Evolutionary conservation across 2,888 invertebrate genomes (phyloP).

Genomic region (Trachelus stipa): DNA sequence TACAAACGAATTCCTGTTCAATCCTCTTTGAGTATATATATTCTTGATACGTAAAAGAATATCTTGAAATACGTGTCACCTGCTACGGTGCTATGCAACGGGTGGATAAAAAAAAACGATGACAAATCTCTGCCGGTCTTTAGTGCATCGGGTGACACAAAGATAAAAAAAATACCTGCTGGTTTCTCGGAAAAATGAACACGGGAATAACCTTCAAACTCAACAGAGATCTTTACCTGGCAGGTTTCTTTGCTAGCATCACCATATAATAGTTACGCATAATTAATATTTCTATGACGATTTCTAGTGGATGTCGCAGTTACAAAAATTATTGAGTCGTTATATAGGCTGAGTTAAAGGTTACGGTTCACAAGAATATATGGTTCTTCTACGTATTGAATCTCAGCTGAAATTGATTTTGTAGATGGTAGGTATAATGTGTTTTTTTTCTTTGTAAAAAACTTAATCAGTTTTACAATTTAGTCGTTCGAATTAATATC

Average conservation of each 20-base stretch:
- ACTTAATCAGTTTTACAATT: too few species aligned
- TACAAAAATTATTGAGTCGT: conserved; percentile 32
- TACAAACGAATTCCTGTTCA: too few species aligned
- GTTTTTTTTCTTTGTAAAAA: too few species aligned
- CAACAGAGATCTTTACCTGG: conserved; percentile 51
- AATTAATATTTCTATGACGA: conserved; percentile 40
- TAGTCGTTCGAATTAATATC: too few species aligned
- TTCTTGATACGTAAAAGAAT: neutral
- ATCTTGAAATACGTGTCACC: conserved; percentile 18
- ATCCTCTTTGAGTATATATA: too few species aligned
- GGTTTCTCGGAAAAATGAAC: conserved; percentile 25
- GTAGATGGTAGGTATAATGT: too few species aligned
- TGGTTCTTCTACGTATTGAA: too few species aligned
- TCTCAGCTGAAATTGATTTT: too few species aligned
- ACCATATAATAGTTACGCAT: conserved; percentile 25
- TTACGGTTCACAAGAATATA: too few species aligned
- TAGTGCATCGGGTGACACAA: conserved; percentile 19
- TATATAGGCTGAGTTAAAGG: too few species aligned
- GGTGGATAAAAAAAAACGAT: neutral
- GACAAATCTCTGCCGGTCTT: neutral
- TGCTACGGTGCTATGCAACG: conserved; percentile 14
- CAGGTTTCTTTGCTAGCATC: conserved; percentile 21
- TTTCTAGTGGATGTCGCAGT: conserved; percentile 32
- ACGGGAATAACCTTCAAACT: conserved; percentile 52
- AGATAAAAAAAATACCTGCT: conserved; percentile 32